phyloP scores from a whole-genome alignment of 2,888 invertebrate species.

The Theretra japonica region DNA sequence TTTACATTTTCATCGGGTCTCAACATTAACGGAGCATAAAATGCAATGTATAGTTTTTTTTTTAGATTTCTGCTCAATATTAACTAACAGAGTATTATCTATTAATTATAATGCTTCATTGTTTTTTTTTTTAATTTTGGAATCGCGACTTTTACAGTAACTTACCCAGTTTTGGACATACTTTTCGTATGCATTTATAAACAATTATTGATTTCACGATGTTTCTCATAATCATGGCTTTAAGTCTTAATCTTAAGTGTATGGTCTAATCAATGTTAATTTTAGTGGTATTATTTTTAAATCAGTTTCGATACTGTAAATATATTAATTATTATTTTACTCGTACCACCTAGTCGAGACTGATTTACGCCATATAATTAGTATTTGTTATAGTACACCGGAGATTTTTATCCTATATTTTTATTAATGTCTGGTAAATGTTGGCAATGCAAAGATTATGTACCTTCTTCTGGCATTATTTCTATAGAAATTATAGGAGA shows the following conservation, averaged over 20 bases:
- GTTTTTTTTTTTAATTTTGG: conserved; percentile 27
- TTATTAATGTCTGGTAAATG: background rate
- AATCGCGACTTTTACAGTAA: background rate
- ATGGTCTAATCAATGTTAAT: conserved; percentile 39
- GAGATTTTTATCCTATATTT: conserved; percentile 34
- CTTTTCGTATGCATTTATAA: conserved; percentile 1
- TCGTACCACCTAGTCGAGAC: conserved; percentile 70
- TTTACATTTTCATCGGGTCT: conserved; percentile 28
- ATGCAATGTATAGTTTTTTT: conserved; percentile 29
- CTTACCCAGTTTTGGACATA: conserved; percentile 14
- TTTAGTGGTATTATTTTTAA: conserved; percentile 45
- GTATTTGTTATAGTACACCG: conserved; percentile 49
- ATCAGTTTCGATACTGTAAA: conserved; percentile 69
- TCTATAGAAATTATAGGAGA: background rate
- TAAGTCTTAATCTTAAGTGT: conserved; percentile 54
- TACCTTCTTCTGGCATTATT: background rate
- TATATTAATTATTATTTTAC: conserved; percentile 52
- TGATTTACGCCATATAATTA: conserved; percentile 75
- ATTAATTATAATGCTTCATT: conserved; percentile 28
- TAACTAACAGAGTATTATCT: conserved; percentile 2
- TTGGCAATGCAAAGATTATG: background rate
- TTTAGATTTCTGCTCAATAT: conserved; percentile 29
- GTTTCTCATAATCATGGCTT: conserved; percentile 47
- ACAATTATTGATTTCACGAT: background rate
- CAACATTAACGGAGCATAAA: conserved; percentile 31